phyloP scores from a whole-genome alignment of 2,888 invertebrate genomes.

The Aphidoletes aphidimyza region DNA sequence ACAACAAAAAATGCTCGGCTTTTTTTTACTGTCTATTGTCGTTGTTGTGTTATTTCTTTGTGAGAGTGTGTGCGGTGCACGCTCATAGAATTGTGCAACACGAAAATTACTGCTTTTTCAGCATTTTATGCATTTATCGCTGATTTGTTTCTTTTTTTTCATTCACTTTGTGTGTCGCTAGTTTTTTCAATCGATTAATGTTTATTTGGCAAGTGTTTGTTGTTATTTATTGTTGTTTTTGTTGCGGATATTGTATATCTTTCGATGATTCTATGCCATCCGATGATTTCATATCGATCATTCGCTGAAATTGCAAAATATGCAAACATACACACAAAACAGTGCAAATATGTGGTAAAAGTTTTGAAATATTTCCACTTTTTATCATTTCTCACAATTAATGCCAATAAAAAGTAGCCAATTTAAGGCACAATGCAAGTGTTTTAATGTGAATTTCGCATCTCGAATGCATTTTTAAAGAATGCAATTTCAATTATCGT shows the following conservation, averaged over 20 bases:
- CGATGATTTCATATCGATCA: constrained; percentile 17
- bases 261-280: background rate
- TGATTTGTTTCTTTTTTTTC: background rate
- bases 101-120: constrained; percentile 24
- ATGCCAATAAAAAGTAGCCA: too few relatives aligned
- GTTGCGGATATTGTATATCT: too few relatives aligned
- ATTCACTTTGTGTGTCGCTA: background rate
- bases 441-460: background rate
- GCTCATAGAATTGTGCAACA: background rate
- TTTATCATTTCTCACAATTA: too few relatives aligned
- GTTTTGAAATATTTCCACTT: too few relatives aligned
- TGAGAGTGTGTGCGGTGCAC: too few relatives aligned
- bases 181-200: background rate
- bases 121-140: constrained; percentile 34
- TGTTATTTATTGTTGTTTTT: background rate
- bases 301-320: background rate
- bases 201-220: constrained; percentile 5
- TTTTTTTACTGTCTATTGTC: too few relatives aligned
- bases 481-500: constrained; percentile 6
- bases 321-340: background rate
- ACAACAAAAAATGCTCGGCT: background rate
- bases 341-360: background rate
- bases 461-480: background rate
- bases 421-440: too few relatives aligned
- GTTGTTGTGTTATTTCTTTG: background rate